Evolutionary conservation across 2,797 vertebrate genomes (phyloP).

Genomic region (Glyptemys insculpta): DNA sequence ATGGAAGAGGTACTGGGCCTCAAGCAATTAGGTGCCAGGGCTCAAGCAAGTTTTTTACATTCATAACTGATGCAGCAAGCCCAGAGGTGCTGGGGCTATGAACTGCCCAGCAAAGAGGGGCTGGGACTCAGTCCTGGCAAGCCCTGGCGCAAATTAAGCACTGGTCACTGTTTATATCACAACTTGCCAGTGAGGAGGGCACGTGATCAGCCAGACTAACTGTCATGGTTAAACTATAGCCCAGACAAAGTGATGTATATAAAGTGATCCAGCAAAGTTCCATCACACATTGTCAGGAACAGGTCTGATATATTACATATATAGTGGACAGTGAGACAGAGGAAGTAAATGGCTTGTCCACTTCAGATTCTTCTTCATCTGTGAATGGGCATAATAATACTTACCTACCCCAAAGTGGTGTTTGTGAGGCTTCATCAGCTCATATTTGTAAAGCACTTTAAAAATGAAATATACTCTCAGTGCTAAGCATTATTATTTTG

Average conservation of each 20-base stretch:
- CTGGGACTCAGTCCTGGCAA: too few relatives aligned
- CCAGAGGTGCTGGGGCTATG: too few relatives aligned
- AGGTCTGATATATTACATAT: background rate
- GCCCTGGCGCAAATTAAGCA: too few relatives aligned
- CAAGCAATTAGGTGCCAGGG: too few relatives aligned
- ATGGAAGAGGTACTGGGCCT: too few relatives aligned
- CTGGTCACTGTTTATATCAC: background rate
- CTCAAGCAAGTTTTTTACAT: too few relatives aligned
- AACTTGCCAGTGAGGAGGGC: background rate
- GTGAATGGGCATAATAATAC: background rate
- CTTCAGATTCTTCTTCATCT: constrained; percentile 14
- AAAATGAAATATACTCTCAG: background rate
- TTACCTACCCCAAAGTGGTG: background rate
- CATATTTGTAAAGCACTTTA: constrained; percentile 31
- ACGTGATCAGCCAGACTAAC: background rate
- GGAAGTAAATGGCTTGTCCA: background rate
- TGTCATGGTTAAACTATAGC: background rate
- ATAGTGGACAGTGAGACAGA: background rate
- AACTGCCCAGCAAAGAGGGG: too few relatives aligned
- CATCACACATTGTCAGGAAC: background rate
- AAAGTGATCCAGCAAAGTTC: constrained; percentile 1
- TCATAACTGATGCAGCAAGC: too few relatives aligned
- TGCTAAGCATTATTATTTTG: constrained; percentile 3
- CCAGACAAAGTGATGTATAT: background rate
- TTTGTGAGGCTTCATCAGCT: background rate